Base-by-base conservation (phyloP, 2,113 vertebrate species). In the Anoplopoma fimbria region DNA sequence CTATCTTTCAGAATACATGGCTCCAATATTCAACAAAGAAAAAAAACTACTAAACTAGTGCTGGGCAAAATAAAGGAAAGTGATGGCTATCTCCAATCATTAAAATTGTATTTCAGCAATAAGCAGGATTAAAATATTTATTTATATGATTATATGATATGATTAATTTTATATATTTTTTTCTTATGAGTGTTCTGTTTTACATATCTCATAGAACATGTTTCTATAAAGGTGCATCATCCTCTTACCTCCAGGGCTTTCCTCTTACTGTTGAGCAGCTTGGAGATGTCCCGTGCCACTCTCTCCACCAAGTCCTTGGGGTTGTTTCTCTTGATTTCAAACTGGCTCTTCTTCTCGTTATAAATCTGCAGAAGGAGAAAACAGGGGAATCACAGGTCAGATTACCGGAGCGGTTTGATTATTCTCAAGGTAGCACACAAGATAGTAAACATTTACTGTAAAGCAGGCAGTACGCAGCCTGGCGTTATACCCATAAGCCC, bases 261-360 rank as follows among this genome's bases (percentile, higher is more conserved):
- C 89, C 98, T 97, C 93, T 99, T 99, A 89, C 97, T 97, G 93
- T 96, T 97, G 90, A 99, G 95, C 81, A 99, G 96, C 84, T 94
- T 97, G 93, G 98, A 97, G 0, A 99, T 99, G 93, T 99, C 97
- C 55, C 96, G 96, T 0, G 98, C 96, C 62, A 99, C 98, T 89
- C 97, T 95, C 87, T 99, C 97, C 93, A 99, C 97, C 92, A 99
- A 81, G 88, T 97, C 97, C 89, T 96, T 97, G 63, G 98, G 97
- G 69, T 96, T 96, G 4, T 99, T 99, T 85, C 96, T 97, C 93
- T 97, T 98, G 58, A 99, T 96, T 85, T 99, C 97, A 89, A 99
- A 99, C 84, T 97, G 96, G 92, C 97, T 98, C 91, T 94, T 96
- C 87, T 99, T 99, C 83, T 99, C 98, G 78, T 93, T 96, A 86